These are phyloP conservation scores for Sebastes steindachneri DNA, from an alignment of 2,797 vertebrate genomes.

Conservation along the genomic window DNA sequence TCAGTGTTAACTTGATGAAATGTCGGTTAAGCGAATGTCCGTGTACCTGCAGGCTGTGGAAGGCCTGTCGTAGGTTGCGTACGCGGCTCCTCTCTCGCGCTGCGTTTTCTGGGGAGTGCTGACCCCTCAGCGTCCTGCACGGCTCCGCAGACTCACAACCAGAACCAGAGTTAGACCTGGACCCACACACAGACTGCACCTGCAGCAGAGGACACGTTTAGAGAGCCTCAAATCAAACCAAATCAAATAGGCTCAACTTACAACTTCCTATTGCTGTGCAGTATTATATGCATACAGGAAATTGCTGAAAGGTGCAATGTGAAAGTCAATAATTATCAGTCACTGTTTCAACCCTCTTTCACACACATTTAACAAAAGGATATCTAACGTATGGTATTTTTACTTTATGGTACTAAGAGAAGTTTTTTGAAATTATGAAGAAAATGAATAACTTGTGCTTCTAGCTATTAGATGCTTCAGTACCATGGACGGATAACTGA, in stretches of 20 bases:
- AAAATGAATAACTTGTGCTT: not conserved
- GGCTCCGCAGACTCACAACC: slow-evolving; percentile 15
- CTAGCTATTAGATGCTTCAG: not conserved
- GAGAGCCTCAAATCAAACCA: not conserved
- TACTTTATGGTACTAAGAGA: not conserved
- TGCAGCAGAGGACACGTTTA: slow-evolving; percentile 11
- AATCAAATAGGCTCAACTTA: not conserved
- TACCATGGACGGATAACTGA: not conserved
- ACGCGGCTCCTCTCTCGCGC: slow-evolving; percentile 88
- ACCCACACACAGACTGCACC: slow-evolving; percentile 38
- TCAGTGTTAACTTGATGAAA: too few relatives aligned
- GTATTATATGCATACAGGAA: not conserved
- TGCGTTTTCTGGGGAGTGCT: slow-evolving; percentile 84
- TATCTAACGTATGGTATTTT: not conserved
- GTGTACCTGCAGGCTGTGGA: slow-evolving; percentile 87
- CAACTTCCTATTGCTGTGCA: not conserved
- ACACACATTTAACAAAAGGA: not conserved
- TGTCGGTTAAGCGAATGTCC: not conserved
- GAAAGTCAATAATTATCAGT: not conserved
- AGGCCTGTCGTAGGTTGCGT: slow-evolving; percentile 87
- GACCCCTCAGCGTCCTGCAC: slow-evolving; percentile 53
- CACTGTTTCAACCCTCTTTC: not conserved
- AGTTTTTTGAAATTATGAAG: not conserved
- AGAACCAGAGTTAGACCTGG: slow-evolving; percentile 23
- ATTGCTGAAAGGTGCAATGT: not conserved